phyloP scores from a whole-genome alignment of 1,140 invertebrate species.

The Batillaria attramentaria region DNA sequence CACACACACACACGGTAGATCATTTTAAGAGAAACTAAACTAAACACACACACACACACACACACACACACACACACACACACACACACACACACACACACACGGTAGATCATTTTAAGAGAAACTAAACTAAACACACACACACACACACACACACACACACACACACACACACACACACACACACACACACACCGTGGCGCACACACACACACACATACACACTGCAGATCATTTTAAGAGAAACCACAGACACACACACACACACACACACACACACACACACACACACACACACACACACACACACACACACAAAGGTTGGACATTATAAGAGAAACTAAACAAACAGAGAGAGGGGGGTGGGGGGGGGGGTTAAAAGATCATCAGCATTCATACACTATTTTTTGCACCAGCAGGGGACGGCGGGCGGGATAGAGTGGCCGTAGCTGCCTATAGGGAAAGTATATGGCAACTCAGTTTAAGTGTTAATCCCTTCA shows the following conservation, averaged over 20 bases:
- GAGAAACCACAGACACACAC: background rate
- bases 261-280: background rate
- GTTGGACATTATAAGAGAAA: background rate
- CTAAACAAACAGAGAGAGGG: background rate
- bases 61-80: background rate
- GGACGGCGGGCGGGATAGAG: too few species aligned
- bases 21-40: background rate
- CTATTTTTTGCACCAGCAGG: too few species aligned
- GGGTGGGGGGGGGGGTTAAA: too few species aligned
- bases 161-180: background rate
- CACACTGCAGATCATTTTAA: background rate
- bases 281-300: background rate
- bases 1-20: slow-evolving; percentile 1
- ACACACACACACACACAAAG: background rate
- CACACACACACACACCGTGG: background rate
- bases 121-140: background rate
- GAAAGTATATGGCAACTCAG: too few species aligned
- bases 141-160: background rate
- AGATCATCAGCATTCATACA: too few species aligned
- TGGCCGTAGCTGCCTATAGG: too few species aligned
- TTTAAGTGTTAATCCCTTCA: too few species aligned
- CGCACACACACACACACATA: background rate
- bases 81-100: slow-evolving; percentile 5
- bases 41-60: background rate
- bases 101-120: background rate